Evolutionary conservation across 2,888 invertebrate genomes (phyloP).

Genomic region (Scotopteryx bipunctaria): DNA sequence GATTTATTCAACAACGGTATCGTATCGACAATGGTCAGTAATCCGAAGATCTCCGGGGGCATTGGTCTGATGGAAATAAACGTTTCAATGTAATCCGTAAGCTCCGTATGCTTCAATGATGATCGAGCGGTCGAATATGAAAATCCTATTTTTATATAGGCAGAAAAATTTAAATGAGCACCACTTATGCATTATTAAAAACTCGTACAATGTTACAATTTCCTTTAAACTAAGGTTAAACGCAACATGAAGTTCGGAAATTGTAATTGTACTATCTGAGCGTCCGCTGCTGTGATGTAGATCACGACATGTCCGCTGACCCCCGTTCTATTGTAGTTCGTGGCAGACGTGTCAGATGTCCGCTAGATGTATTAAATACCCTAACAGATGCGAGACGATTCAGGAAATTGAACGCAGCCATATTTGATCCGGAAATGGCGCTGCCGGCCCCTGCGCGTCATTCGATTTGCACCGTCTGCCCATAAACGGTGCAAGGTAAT

Average conservation of each 20-base stretch:
- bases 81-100: conserved; percentile 33
- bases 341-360: background rate
- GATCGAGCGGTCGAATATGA: conserved; percentile 1
- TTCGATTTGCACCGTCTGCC: conserved; percentile 39
- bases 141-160: no score
- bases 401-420: conserved; percentile 80
- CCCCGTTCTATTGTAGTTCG: background rate
- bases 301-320: background rate
- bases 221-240: no score
- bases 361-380: conserved; percentile 9
- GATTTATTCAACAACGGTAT: conserved; percentile 19
- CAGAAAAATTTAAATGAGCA: no score
- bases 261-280: no score
- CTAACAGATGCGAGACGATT: conserved; percentile 55
- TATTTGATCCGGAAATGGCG: conserved; percentile 79
- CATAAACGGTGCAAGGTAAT: conserved; percentile 13
- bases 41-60: conserved; percentile 43
- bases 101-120: background rate
- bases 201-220: no score
- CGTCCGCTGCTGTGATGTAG: background rate
- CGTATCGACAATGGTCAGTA: conserved; percentile 40
- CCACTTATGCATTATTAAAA: no score
- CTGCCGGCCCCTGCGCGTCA: conserved; percentile 39
- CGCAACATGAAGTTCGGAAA: no score
- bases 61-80: conserved; percentile 44